Evolutionary conservation across 2,888 invertebrate genomes (phyloP).

Genomic region (Boloria euphrosyne): DNA sequence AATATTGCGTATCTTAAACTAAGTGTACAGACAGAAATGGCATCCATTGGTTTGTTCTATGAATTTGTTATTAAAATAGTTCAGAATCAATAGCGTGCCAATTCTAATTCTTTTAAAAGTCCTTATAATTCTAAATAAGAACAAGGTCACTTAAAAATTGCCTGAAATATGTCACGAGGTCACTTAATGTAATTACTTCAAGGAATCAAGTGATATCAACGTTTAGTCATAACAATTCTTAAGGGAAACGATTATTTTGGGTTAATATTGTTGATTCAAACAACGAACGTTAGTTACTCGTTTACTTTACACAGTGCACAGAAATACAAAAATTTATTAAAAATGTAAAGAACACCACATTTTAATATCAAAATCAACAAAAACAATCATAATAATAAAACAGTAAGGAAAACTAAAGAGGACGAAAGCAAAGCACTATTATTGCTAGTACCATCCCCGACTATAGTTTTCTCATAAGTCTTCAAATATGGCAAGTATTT

Average conservation of each 20-base stretch:
- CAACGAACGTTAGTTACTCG: background rate
- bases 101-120: background rate
- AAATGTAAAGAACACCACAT: background rate
- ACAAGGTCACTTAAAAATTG: constrained; percentile 7
- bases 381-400: background rate
- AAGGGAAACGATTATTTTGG: background rate
- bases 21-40: too few relatives aligned
- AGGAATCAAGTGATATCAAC: constrained; percentile 1
- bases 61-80: too few relatives aligned
- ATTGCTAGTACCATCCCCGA: constrained; percentile 37
- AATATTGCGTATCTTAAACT: too few relatives aligned
- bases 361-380: too few relatives aligned
- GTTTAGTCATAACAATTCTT: background rate
- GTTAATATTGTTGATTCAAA: background rate
- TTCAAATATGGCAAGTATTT: constrained; percentile 67
- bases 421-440: background rate
- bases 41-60: too few relatives aligned
- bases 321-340: background rate
- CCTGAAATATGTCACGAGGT: constrained; percentile 10
- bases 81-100: too few relatives aligned
- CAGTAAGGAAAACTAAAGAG: constrained; percentile 2
- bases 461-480: constrained; percentile 52
- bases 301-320: background rate
- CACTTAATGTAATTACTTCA: constrained; percentile 16
- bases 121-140: background rate